A percentile compares a stretch with the other conserved stretches of the same genome.
phyloP scores from a whole-genome alignment of 37 sponge, comb jelly and placozoan genomes.

The Chondrilla cf. caribensis region DNA sequence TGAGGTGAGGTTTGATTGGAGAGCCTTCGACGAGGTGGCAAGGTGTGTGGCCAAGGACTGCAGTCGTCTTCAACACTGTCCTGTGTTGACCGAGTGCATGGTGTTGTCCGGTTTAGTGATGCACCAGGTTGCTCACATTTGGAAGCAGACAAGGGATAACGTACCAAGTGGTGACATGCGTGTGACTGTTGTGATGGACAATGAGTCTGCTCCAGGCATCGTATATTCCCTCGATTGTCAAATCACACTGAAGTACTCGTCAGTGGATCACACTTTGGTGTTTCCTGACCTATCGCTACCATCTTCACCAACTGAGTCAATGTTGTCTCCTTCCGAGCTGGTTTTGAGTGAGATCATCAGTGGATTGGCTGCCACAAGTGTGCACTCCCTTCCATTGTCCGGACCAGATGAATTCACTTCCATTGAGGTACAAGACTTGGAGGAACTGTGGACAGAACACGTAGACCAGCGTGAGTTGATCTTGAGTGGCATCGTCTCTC shows the following conservation, averaged over 20 bases:
- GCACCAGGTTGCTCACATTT: neutral
- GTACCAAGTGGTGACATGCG: neutral
- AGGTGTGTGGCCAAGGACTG: neutral
- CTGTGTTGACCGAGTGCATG: conserved; percentile 21
- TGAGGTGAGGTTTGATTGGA: neutral
- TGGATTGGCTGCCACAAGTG: neutral
- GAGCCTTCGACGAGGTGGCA: neutral
- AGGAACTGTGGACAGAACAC: neutral
- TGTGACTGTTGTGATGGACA: neutral
- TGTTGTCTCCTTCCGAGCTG: neutral
- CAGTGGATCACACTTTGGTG: neutral
- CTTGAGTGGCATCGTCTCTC: neutral
- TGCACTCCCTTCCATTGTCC: no score
- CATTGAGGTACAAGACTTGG: neutral
- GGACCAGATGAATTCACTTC: no score
- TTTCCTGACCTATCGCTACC: neutral
- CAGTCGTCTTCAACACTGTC: neutral
- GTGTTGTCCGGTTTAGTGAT: conserved; percentile 14
- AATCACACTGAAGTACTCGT: neutral
- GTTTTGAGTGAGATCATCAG: neutral
- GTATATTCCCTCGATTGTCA: neutral
- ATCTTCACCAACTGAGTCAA: neutral
- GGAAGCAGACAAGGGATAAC: neutral
- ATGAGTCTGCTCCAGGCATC: neutral
- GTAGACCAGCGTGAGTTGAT: neutral